Base-by-base conservation (phyloP, 1,140 invertebrate genomes). In the Odontomachus brunneus region DNA sequence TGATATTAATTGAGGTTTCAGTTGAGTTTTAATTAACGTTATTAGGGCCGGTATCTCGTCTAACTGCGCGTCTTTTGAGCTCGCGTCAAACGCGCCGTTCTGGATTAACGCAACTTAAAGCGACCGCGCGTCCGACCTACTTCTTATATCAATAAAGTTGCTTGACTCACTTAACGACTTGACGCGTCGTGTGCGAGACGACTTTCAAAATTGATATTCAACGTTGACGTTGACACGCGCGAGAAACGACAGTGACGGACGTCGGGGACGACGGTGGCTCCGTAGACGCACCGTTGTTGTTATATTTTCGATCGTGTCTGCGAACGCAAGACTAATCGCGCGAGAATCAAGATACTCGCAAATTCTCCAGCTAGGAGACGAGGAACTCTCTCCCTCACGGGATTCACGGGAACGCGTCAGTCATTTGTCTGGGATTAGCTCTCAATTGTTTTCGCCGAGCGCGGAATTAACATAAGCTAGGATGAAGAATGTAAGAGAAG, bases 341-440 rank as follows among this genome's bases (percentile, higher is more conserved):
- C 48, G 59, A 44, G 84, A 89, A 88, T 87, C 83, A 65, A 49
- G 76, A 82, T 83, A 78, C 82, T 83, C 57, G 29, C 57, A 81
- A 84, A 88, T 85, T 88, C 81, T 76, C 82, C 66, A 84, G 82
- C 51, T 57, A 19, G 17, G 55, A 66, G 44, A 12, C 62, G 17
- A 14, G 51, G 74, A 78, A 66, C 75, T 71, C 65, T 72, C 82
- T 60, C 65, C 63, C 60, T n/a, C n/a, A n/a, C n/a, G 65, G 75
- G 72, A 57, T 89, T 87, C 82, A 82, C 69, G 83, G 88, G 76
- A 86, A 75, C 86, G 86, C 89, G 91, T 91, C 92, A 93, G 91
- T 94, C 92, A 94, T 94, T 94, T 93, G 92, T 94, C 93, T 93
- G 89, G 92, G 93, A 94, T 94, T 94, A 93, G 91, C 90, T 92